Percentiles rank a stretch among this genome's conserved stretches.
phyloP scores from a whole-genome alignment of 2,888 invertebrate genomes.

The Diplazon laetatorius region DNA sequence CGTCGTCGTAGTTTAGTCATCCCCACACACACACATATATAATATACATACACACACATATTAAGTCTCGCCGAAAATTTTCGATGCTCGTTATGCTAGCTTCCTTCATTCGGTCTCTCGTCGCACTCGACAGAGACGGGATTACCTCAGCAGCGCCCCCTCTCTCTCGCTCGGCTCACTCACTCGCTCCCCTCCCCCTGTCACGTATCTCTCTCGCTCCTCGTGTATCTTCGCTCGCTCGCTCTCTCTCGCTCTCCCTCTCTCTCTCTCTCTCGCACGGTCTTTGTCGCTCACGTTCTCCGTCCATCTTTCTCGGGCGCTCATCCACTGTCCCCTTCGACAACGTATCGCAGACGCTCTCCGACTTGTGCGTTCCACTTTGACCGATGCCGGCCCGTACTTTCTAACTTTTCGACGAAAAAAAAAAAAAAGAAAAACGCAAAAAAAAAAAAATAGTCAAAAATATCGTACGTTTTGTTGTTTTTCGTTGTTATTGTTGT shows the following conservation, averaged over 20 bases:
- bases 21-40: neutral
- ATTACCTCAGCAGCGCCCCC: no score
- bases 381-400: slow-evolving; percentile 65
- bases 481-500: neutral
- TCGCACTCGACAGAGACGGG: slow-evolving; percentile 16
- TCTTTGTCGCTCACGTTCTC: slow-evolving; percentile 21
- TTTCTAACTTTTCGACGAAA: slow-evolving; percentile 65
- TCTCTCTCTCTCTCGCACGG: slow-evolving; percentile 57
- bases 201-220: slow-evolving; percentile 32
- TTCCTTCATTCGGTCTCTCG: slow-evolving; percentile 16
- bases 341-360: slow-evolving; percentile 62
- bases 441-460: no score
- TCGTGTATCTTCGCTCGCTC: slow-evolving; percentile 25
- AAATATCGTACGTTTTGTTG: no score
- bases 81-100: slow-evolving; percentile 33
- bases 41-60: no score
- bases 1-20: slow-evolving; percentile 18
- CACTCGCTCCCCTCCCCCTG: slow-evolving; percentile 34
- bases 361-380: slow-evolving; percentile 66
- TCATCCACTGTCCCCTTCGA: slow-evolving; percentile 54
- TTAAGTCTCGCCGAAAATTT: slow-evolving; percentile 24
- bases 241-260: slow-evolving; percentile 61
- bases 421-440: no score
- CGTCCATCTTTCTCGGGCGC: slow-evolving; percentile 40
- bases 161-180: slow-evolving; percentile 25